A percentile compares a stretch with the other conserved stretches of the same genome.
phyloP scores from a whole-genome alignment of 1,140 invertebrate genomes.

The Tetramorium parvispinum region DNA sequence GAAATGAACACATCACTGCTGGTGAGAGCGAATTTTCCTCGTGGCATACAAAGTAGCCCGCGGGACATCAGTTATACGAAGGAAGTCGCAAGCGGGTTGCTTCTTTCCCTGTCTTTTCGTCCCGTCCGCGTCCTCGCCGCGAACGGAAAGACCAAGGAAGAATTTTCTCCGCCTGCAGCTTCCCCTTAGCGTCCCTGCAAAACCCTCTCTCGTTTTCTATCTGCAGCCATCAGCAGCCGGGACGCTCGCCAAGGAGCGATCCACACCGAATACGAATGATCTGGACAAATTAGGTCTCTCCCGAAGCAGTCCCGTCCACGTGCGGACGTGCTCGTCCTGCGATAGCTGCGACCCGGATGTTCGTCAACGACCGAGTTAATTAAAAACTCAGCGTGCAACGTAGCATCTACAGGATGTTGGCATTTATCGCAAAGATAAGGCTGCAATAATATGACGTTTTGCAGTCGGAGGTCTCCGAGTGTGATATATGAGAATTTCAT shows the following conservation, averaged over 20 bases:
- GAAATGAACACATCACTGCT: conserved; percentile 77
- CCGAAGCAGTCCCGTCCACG: conserved; percentile 64
- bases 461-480: background rate
- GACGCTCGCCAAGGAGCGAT: conserved; percentile 68
- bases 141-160: background rate
- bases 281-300: conserved; percentile 74
- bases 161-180: conserved; percentile 27
- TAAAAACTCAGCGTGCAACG: conserved; percentile 15
- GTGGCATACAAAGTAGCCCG: conserved; percentile 75
- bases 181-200: background rate
- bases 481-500: background rate
- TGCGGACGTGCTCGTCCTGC: conserved; percentile 47
- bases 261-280: conserved; percentile 75
- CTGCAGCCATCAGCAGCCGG: conserved; percentile 62
- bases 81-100: conserved; percentile 60
- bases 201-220: conserved; percentile 41
- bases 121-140: background rate
- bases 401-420: background rate
- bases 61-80: conserved; percentile 64
- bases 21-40: conserved; percentile 49
- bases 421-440: background rate
- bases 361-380: conserved; percentile 40
- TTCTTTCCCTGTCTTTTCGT: conserved; percentile 40
- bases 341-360: conserved; percentile 27
- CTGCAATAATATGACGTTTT: background rate